Evolutionary conservation across 2,797 vertebrate genomes (phyloP), one percentile per base, ranked within the genome.

Genomic region (Pipistrellus pipistrellus): DNA sequence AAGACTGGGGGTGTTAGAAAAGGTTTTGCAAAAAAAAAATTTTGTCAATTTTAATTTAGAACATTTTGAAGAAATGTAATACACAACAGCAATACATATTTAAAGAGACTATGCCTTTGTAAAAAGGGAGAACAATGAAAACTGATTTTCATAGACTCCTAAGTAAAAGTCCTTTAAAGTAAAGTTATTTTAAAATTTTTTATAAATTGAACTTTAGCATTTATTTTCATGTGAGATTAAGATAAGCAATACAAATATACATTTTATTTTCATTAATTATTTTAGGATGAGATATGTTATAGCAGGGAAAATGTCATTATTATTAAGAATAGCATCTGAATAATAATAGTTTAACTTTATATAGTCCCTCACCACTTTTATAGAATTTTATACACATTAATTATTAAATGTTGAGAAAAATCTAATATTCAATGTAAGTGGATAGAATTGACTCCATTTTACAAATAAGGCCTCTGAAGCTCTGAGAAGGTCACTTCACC

Each of bases 41-140:
- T 35, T 82, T 95, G 35, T 85, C 44, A 85, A 75, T 95, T 89
- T 92, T 76, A 94, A 85, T 69, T 92, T 76, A 72, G 64, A 81
- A 76, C 21, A 25, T 85, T 94, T 93, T 90, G 21, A 4, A 88
- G 87, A 96, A 57, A 35, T 35, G 11, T 82, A 88, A 27, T 62
- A 25, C 1, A 21, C 51, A 14, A 17, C 89, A 72, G 35, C 30
- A 71, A 51, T 62, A 48, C 13, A 57, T 71, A 90, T 76, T 72
- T 86, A 64, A 95, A 76, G 27, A 91, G 51, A 80, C 3, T 32
- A n/a, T 8, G 4, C 1, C 46, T 85, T 88, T 92, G n/a, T 77
- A 75, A 93, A 95, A 85, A 32, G 23, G 27, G 64, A 64, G 12
- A 71, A 71, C 4, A 93, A 55, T 64, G 8, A 90, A 96, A 92